Evolutionary conservation across 2,888 invertebrate species (phyloP), one percentile per base, ranked within the genome.

Genomic region (Lasioglossum lativentre): DNA sequence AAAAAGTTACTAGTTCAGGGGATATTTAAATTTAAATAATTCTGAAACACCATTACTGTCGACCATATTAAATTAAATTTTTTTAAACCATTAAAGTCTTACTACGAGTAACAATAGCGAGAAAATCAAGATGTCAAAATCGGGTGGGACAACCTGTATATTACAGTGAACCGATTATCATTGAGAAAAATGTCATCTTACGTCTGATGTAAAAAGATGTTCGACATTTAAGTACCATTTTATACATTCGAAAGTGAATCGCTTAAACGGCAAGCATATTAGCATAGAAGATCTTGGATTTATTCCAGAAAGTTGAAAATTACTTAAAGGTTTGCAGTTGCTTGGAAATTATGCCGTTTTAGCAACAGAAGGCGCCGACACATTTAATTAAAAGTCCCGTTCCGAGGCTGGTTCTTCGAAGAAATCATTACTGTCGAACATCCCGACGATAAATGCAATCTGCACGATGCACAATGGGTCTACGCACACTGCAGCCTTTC

Each of bases 381-480:
- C 63, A 16, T 63, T 63, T 63, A 27, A 63, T 63, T 30, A 30
- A 16, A 63, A 63, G 63, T 63, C 63, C 63, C 63, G 63, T 63
- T 63, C 30, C 63, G 0, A 16, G 27, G 63, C 16, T 16, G 30
- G 30, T 16, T 30, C 6, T 63, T 63, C 63, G 63, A 63, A 63
- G 63, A 63, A 63, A 63, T 63, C 63, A 63, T 63, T 63, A 63
- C 27, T 63, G 63, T 63, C 63, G 63, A 63, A 63, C 63, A 30
- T 63, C 63, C 63, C 30, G 63, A 63, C 30, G 63, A 63, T 63
- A 63, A 63, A 63, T 63, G 63, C 30, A 63, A 63, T 63, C 63
- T 30, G 63, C 63, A 16, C 14, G 59, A 27, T 63, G 59, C 59
- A 63, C 30, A 63, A 63, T 30, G 63, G n/a, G 27, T 30, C 27